Conservation (phyloP, 2,888 invertebrate genomes). For the Thysanoteuthis rhombus region DNA sequence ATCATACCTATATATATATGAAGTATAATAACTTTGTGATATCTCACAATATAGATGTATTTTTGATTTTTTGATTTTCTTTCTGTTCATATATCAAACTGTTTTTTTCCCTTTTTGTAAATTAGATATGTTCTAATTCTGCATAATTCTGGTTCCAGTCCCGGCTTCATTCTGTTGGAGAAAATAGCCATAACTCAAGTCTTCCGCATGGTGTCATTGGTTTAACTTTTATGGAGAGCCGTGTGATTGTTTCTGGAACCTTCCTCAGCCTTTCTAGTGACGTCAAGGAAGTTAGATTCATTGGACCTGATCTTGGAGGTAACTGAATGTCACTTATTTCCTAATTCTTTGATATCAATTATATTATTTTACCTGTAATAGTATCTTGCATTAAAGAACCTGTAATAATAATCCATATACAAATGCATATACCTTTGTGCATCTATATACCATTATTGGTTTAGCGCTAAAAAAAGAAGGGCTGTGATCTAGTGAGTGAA, state of each 20-base stretch:
- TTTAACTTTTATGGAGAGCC: constrained; percentile 22
- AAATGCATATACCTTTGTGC: too few species aligned
- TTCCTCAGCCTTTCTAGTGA: not conserved
- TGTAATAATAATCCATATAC: too few species aligned
- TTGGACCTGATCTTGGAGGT: constrained; percentile 27
- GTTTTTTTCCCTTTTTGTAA: not conserved
- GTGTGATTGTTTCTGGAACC: not conserved
- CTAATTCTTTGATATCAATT: not conserved
- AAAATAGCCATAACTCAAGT: not conserved
- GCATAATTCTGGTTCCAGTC: not conserved
- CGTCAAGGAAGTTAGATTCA: not conserved
- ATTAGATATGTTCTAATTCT: not conserved
- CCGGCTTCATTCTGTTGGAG: not conserved
- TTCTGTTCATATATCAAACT: not conserved
- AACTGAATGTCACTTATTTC: not conserved
- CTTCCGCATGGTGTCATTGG: constrained; percentile 24
- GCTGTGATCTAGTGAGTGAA: too few species aligned
- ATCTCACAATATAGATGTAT: too few species aligned
- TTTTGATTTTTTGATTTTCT: too few species aligned
- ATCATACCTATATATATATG: too few species aligned
- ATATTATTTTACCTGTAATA: too few species aligned
- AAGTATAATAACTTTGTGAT: not conserved
- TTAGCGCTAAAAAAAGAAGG: too few species aligned
- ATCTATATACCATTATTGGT: too few species aligned
- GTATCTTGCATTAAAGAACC: too few species aligned